These are phyloP conservation scores for Actenoides hombroni DNA, from an alignment of 2,113 vertebrate species.

Conservation along the genomic window DNA sequence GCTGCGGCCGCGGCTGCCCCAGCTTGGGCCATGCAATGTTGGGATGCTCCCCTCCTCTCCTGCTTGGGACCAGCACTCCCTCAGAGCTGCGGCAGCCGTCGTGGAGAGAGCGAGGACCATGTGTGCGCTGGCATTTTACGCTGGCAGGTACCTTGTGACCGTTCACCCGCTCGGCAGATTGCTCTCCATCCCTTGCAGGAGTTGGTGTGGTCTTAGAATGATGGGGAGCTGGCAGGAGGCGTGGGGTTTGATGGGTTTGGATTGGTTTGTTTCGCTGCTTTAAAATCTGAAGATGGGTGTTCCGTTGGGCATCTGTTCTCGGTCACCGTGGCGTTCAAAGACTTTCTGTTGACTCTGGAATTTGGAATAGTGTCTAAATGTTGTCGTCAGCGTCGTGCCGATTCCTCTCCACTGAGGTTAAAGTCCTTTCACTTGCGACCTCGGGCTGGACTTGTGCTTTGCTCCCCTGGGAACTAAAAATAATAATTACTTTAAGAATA, in stretches of 20 bases:
- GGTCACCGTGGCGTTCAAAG: neutral
- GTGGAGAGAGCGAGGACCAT: neutral
- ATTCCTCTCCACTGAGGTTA: neutral
- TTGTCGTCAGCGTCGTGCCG: conserved; percentile 44
- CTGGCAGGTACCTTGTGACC: neutral
- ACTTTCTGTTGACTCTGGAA: conserved; percentile 19
- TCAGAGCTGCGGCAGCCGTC: neutral
- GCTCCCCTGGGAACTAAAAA: conserved; percentile 67
- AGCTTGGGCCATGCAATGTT: rapidly evolving
- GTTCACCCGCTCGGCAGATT: neutral
- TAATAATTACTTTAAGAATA: conserved; percentile 68
- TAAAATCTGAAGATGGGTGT: neutral
- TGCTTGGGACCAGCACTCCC: neutral
- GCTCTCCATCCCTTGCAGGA: neutral
- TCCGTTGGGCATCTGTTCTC: neutral
- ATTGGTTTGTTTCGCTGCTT: neutral
- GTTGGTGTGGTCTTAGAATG: rapidly evolving
- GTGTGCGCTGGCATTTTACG: neutral
- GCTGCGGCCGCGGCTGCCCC: neutral
- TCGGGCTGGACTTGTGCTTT: conserved; percentile 52
- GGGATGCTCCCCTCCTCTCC: neutral
- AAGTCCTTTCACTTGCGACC: neutral
- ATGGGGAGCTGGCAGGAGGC: neutral
- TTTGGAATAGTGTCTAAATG: conserved; percentile 10
- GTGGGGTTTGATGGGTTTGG: neutral